Percentiles rank a stretch among this genome's conserved stretches.
Conservation (phyloP, 2,113 vertebrate species). For the Oreochromis niloticus region DNA sequence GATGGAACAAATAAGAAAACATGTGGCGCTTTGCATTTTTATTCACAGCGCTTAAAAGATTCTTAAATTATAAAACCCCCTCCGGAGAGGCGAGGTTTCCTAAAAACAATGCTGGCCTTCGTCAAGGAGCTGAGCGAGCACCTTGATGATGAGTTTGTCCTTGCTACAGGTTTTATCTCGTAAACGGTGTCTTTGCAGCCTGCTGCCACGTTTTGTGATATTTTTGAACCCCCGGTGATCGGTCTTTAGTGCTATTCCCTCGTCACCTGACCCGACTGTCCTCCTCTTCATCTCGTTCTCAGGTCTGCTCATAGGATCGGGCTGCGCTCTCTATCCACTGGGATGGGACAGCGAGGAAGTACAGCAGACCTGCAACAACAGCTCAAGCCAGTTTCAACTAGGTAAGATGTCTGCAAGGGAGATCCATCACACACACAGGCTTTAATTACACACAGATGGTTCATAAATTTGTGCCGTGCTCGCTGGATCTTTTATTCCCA, state of each 20-base stretch:
- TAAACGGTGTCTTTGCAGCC: not conserved
- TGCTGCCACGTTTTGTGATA: not conserved
- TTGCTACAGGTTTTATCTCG: not conserved
- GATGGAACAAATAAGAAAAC: not conserved
- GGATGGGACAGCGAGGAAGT: slow-evolving; percentile 98
- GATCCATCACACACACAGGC: not conserved
- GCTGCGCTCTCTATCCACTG: slow-evolving; percentile 93
- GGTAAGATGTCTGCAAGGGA: slow-evolving; percentile 74
- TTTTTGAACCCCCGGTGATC: not conserved
- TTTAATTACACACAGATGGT: not conserved
- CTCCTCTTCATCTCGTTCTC: not conserved
- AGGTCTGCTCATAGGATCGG: slow-evolving; percentile 93
- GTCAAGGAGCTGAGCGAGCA: not conserved
- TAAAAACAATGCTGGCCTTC: not conserved
- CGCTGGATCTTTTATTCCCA: not conserved
- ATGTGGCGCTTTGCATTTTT: not conserved
- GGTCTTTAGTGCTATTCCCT: not conserved
- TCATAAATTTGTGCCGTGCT: not conserved
- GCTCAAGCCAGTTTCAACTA: slow-evolving; percentile 89
- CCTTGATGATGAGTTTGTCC: slow-evolving; percentile 8
- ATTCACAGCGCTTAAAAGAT: not conserved
- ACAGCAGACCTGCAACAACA: slow-evolving; percentile 89
- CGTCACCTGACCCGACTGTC: not conserved
- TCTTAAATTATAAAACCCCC: not conserved
- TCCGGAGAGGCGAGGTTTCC: not conserved